Base-by-base conservation (phyloP, 2,888 invertebrate genomes). In the Zonitis immaculata region DNA sequence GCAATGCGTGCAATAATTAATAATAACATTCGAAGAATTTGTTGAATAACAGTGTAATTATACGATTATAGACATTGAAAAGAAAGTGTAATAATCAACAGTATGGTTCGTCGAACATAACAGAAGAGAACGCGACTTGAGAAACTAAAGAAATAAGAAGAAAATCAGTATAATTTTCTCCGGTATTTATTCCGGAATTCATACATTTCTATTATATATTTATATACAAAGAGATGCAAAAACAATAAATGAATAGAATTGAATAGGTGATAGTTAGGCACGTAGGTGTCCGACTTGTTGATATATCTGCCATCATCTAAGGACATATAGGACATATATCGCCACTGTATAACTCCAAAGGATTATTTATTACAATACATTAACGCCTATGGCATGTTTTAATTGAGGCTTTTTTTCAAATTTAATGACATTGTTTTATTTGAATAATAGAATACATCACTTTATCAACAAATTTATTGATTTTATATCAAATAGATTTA, bases 1-100 rank as follows among this genome's bases (percentile, higher is more conserved):
- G 16, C n/a, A n/a, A n/a, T 39, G 39, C 39, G 20, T 39, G 39
- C 39, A 39, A 39, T 39, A 39, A 39, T 39, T 39, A 39, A 39
- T 39, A 39, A 20, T 18, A 39, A 20, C 39, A 39, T 5, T 9
- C 20, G 16, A 6, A 5, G 18, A 18, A 20, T 39, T 11, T 39
- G 39, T 39, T 39, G 20, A 20, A 39, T 39, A 39, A 20, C 39
- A 39, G 20, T 39, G 39, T 11, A 39, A 39, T 39, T 39, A 20
- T 39, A 20, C 20, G 18, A 39, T 39, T 39, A 39, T 18, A 39
- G 39, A 39, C 39, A 14, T 39, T 39, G 39, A 39, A 39, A 35
- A 39, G 39, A 39, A 39, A 18, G 18, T 39, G 11, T 39, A 39
- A n/a, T 39, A 39, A 11, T 18, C 18, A 27, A 39, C 39, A 39